These are phyloP conservation scores for Falco biarmicus DNA, from an alignment of 2,797 vertebrate genomes.

Conservation along the genomic window DNA sequence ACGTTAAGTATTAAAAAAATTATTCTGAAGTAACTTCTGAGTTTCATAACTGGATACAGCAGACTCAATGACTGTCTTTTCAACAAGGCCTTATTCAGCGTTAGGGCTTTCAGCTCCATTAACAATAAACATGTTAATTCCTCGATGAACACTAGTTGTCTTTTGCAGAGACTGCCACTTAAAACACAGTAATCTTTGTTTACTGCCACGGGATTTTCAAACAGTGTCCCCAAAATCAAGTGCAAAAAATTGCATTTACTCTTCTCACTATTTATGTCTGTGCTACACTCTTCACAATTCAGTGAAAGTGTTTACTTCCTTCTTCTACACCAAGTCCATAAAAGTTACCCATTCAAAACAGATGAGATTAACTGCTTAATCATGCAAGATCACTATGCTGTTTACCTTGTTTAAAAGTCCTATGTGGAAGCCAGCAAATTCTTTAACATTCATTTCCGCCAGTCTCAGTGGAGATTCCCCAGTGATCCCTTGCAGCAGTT, in stretches of 20 bases:
- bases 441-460: constrained; percentile 91
- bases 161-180: background rate
- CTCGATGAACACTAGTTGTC: background rate
- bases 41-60: background rate
- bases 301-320: background rate
- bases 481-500: constrained; percentile 91
- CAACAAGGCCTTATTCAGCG: background rate
- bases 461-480: constrained; percentile 88
- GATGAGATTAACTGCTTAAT: background rate
- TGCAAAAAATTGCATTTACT: background rate
- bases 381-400: background rate
- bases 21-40: background rate
- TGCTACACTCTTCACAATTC: background rate
- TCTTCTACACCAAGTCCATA: background rate
- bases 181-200: background rate
- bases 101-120: background rate
- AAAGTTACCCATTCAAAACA: background rate
- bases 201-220: background rate
- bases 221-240: background rate
- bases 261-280: background rate
- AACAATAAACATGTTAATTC: background rate
- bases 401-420: constrained; percentile 94
- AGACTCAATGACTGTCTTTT: background rate
- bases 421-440: constrained; percentile 95
- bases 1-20: background rate